Conservation (phyloP, 1,140 invertebrate genomes). For the Neuroterus valhalla region DNA sequence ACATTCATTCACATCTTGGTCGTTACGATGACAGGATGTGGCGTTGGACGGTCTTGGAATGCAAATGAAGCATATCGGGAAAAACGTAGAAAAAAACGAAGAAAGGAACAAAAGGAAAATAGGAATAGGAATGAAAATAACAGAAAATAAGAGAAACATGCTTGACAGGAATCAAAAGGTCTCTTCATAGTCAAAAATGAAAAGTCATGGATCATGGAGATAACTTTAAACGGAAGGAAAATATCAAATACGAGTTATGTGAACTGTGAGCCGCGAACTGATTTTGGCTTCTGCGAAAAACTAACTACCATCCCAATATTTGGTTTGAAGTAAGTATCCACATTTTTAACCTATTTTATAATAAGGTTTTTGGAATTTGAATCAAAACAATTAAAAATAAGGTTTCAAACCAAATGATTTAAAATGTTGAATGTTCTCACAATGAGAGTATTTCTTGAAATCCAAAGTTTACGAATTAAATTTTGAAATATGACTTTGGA, state of each 20-base stretch:
- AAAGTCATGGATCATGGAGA: not conserved
- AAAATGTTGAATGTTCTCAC: no score
- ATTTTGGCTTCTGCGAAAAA: not conserved
- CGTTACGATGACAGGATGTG: constrained; percentile 47
- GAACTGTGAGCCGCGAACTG: not conserved
- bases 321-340: no score
- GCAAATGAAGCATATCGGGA: constrained; percentile 49
- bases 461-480: no score
- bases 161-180: not conserved
- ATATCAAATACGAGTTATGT: not conserved
- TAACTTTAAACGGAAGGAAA: not conserved
- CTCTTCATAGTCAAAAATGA: not conserved
- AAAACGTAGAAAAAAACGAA: constrained; percentile 44
- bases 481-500: no score
- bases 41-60: constrained; percentile 47
- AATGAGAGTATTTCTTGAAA: no score
- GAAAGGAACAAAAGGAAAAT: constrained; percentile 34
- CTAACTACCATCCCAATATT: no score
- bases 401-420: no score
- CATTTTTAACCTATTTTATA: no score
- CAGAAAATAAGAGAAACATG: not conserved
- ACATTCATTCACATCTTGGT: constrained; percentile 42
- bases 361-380: no score
- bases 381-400: no score
- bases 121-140: constrained; percentile 41